phyloP scores from a whole-genome alignment of 92 coral and sea anemone genomes.

The Umimayanthus chanpuru region DNA sequence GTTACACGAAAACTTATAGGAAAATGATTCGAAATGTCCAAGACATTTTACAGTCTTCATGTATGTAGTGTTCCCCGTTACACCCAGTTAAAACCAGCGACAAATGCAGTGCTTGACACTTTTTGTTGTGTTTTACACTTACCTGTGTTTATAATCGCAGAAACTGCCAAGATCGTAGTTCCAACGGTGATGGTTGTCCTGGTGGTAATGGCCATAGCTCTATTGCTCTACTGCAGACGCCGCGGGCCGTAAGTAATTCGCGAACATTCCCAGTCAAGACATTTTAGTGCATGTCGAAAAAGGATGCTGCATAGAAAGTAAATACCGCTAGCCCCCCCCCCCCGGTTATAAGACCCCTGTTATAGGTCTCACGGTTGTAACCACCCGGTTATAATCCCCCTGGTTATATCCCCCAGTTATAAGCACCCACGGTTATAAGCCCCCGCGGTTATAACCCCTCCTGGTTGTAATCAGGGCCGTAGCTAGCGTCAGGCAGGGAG shows the following conservation, averaged over 20 bases:
- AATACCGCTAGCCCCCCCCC: too few relatives aligned
- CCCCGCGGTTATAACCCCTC: too few relatives aligned
- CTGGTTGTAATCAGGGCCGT: too few relatives aligned
- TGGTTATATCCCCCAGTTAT: too few relatives aligned
- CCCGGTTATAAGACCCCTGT: too few relatives aligned
- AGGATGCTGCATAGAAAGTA: not conserved
- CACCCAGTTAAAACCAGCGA: not conserved
- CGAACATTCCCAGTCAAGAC: not conserved
- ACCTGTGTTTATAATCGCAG: slow-evolving; percentile 24
- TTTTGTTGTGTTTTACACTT: not conserved
- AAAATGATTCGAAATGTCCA: too few relatives aligned
- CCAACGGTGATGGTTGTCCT: slow-evolving; percentile 77
- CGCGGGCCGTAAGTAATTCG: slow-evolving; percentile 79
- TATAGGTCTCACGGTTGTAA: too few relatives aligned
- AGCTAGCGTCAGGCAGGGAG: too few relatives aligned
- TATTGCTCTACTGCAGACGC: slow-evolving; percentile 76
- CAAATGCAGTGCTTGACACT: not conserved
- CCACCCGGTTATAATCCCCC: too few relatives aligned
- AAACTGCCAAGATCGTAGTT: slow-evolving; percentile 65
- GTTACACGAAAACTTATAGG: too few relatives aligned
- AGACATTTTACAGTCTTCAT: too few relatives aligned
- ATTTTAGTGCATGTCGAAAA: not conserved
- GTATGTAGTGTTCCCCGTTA: not conserved
- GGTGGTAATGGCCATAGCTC: slow-evolving; percentile 59
- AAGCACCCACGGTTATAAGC: too few relatives aligned